Conservation (phyloP, 2,113 vertebrate genomes). For the Equus przewalskii region DNA sequence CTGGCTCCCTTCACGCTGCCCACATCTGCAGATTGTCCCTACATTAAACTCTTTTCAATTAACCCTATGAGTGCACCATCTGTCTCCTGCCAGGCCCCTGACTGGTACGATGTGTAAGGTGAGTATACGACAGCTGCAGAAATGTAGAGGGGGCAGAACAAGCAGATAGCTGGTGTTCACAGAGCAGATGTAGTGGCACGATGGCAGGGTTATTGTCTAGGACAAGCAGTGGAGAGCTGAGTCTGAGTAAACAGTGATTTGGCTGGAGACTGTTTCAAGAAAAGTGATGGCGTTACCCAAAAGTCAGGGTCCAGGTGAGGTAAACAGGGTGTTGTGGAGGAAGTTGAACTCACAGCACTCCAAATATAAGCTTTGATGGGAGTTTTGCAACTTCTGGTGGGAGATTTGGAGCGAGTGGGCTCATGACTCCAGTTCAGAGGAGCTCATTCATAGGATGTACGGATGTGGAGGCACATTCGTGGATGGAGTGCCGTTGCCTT, state of each 20-base stretch:
- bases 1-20: neutral
- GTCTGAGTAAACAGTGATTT: neutral
- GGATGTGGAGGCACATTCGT: neutral
- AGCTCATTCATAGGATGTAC: neutral
- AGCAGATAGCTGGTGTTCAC: neutral
- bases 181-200: neutral
- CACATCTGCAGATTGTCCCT: neutral
- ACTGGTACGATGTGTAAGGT: neutral
- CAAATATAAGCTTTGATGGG: neutral
- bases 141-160: neutral
- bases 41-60: neutral
- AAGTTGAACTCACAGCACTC: neutral
- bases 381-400: neutral
- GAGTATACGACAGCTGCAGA: neutral
- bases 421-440: neutral
- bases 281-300: neutral
- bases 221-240: neutral
- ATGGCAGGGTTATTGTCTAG: neutral
- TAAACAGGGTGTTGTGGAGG: neutral
- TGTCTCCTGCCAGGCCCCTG: neutral
- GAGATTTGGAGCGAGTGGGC: neutral
- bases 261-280: neutral
- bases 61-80: conserved; percentile 41
- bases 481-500: neutral
- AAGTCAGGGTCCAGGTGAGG: neutral